Evolutionary conservation across 2,113 vertebrate genomes (phyloP).

Genomic region (Leptocoma aspasia): DNA sequence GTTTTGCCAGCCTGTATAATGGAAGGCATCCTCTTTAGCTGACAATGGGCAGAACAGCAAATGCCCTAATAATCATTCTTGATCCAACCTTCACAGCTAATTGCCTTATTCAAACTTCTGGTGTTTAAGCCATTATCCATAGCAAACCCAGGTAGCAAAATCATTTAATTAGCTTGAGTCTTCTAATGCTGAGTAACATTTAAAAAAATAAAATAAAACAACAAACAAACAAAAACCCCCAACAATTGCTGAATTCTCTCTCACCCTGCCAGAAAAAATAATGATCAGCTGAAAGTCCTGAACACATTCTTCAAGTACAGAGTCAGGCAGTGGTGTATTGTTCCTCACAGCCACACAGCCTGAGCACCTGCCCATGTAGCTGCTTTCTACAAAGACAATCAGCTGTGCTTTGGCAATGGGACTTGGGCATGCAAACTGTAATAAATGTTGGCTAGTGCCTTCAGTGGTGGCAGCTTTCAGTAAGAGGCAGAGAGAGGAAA

Average conservation of each 20-base stretch:
- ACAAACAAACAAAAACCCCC: neutral
- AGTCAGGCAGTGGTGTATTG: neutral
- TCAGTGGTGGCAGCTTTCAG: neutral
- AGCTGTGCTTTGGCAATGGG: neutral
- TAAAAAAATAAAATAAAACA: neutral
- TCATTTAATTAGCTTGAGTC: constrained; percentile 4
- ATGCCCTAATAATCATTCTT: neutral
- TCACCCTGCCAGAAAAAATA: constrained; percentile 24
- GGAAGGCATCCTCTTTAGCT: neutral
- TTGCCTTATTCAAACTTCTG: neutral
- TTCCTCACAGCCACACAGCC: neutral
- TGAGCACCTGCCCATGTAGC: neutral
- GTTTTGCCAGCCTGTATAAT: neutral
- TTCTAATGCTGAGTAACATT: neutral
- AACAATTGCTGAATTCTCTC: neutral
- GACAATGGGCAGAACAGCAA: neutral
- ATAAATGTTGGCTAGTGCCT: neutral
- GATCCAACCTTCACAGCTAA: neutral
- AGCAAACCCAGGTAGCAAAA: neutral
- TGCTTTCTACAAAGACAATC: neutral
- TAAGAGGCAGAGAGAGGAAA: neutral
- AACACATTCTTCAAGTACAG: neutral
- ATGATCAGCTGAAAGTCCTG: neutral
- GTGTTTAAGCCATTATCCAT: neutral
- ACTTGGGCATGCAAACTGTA: neutral